Evolutionary conservation across 2,113 vertebrate species (phyloP), one percentile per base, ranked within the genome.

Genomic region (Myiozetetes cayanensis): DNA sequence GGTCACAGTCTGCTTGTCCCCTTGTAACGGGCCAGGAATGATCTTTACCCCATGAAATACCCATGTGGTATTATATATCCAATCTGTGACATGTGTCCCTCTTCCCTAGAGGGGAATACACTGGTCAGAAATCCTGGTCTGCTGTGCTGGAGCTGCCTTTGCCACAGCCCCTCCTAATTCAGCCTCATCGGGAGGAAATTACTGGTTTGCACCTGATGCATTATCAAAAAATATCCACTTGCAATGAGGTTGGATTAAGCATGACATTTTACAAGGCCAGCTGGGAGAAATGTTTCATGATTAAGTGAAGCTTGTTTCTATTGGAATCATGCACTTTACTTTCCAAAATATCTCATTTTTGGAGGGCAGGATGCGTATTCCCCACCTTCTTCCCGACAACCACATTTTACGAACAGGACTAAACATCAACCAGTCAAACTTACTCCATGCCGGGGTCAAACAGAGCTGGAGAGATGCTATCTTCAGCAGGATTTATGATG

Each of bases 201-300:
- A 59, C 71, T 89, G 49, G 33, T 87, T 94, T 91, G 39, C 55
- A 89, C 75, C 62, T 77, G 85, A 87, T 94, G 76, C 28, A 55
- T 95, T 96, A 93, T 90, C 82, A 93, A 85, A 88, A 94, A 95
- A 91, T 95, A 90, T 3, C 76, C 85, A 46, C 25, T 80, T 5
- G 33, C 7, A 30, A 39, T 31, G 49, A 84, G 78, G 46, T 37
- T 91, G 94, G 89, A 94, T 96, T 96, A 96, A 82, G 65, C 0
- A 3, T 85, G 90, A 67, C 82, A 87, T 91, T 94, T 94, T 94
- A 85, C 82, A 90, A 89, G 90, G 92, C 90, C 82, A 90, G 44
- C 43, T 55, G 84, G 92, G 82, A 89, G 65, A 79, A 90, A 83
- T 30, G 41, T 49, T 93, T 92, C n/a, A 10, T 90, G 87, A 86